A percentile compares a stretch with the other conserved stretches of the same genome.
Evolutionary conservation across 1,140 invertebrate species (phyloP).

Genomic region (Littorina saxatilis): DNA sequence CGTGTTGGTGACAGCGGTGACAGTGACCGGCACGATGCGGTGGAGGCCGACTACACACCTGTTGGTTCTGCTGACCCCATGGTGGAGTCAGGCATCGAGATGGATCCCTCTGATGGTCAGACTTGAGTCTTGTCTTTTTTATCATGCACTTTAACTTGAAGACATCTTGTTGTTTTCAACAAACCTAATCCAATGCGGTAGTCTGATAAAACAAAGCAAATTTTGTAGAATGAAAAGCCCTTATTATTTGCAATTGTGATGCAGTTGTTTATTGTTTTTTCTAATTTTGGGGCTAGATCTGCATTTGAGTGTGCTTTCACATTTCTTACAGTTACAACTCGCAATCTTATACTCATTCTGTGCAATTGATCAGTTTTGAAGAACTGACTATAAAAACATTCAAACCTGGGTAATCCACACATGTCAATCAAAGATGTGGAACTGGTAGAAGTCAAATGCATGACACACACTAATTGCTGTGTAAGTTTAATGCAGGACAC

Average conservation of each 20-base stretch:
- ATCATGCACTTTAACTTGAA: not conserved
- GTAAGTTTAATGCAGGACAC: too few species aligned
- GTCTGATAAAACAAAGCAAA: not conserved
- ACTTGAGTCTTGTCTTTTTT: too few species aligned
- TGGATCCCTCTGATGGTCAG: slow-evolving; percentile 20
- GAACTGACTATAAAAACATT: too few species aligned
- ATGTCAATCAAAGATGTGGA: too few species aligned
- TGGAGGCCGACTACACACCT: slow-evolving; percentile 1
- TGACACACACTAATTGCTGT: too few species aligned
- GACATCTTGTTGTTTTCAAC: not conserved
- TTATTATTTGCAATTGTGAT: too few species aligned
- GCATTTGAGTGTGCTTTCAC: not conserved
- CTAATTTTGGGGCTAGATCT: too few species aligned
- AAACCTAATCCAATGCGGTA: not conserved
- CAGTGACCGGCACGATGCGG: not conserved
- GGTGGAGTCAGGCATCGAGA: slow-evolving; percentile 22
- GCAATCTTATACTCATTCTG: not conserved
- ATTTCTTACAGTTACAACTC: not conserved
- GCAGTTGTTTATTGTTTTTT: not conserved
- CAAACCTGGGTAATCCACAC: too few species aligned
- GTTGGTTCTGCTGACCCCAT: not conserved
- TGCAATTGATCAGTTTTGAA: too few species aligned
- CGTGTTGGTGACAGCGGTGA: not conserved
- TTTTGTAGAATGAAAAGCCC: too few species aligned
- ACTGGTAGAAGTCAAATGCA: too few species aligned